Percentiles rank a stretch among this genome's conserved stretches.
Conservation (phyloP, 1,140 invertebrate genomes). For the Drosophila funebris region DNA sequence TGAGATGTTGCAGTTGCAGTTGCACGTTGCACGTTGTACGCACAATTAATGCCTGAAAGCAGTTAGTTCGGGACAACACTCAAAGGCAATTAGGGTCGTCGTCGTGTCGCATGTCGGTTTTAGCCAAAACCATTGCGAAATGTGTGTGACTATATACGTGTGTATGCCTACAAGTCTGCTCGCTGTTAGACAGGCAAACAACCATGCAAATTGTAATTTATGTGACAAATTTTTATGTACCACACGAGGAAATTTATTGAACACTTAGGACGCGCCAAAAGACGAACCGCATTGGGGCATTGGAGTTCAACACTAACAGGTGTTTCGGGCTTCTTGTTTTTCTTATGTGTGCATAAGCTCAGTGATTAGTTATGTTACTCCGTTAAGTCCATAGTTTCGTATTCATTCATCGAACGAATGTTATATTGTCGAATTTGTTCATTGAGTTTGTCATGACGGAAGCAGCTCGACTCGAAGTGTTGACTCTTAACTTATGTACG, state of each 20-base stretch:
- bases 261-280: too few relatives aligned
- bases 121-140: background rate
- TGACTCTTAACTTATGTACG: slow-evolving; percentile 71
- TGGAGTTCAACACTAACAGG: slow-evolving; percentile 31
- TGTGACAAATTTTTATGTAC: slow-evolving; percentile 80
- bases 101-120: slow-evolving; percentile 6
- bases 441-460: slow-evolving; percentile 58
- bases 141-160: too few relatives aligned
- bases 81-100: slow-evolving; percentile 77
- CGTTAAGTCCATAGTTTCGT: slow-evolving; percentile 1
- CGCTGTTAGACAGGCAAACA: slow-evolving; percentile 65
- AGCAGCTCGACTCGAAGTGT: slow-evolving; percentile 53
- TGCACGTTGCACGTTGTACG: slow-evolving; percentile 64
- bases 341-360: background rate
- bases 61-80: slow-evolving; percentile 71
- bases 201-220: slow-evolving; percentile 79
- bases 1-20: slow-evolving; percentile 55
- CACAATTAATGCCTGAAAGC: slow-evolving; percentile 74
- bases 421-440: slow-evolving; percentile 1
- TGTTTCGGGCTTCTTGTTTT: slow-evolving; percentile 32
- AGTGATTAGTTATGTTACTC: slow-evolving; percentile 2
- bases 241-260: slow-evolving; percentile 65
- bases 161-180: slow-evolving; percentile 58
- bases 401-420: slow-evolving; percentile 28
- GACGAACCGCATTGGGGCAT: too few relatives aligned